Conservation (phyloP, 2,888 invertebrate species). For the Yponomeuta evonymella region DNA sequence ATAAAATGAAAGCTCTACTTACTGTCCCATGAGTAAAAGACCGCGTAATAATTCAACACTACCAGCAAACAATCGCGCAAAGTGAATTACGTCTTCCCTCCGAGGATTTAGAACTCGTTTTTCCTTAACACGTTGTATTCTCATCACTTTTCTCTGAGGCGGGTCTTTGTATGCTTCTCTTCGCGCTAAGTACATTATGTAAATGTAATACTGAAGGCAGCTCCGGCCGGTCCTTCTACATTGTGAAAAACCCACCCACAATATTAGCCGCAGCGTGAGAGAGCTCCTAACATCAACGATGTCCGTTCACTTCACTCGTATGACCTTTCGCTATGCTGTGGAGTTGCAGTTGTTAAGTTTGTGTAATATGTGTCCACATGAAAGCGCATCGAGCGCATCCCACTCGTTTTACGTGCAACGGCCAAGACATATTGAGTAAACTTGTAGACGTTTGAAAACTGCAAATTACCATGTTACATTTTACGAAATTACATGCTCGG, state of each 20-base stretch:
- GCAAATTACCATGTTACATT: neutral
- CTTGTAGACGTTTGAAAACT: neutral
- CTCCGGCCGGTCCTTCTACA: slow-evolving; percentile 47
- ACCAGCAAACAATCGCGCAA: slow-evolving; percentile 35
- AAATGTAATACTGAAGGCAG: slow-evolving; percentile 65
- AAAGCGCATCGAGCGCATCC: neutral
- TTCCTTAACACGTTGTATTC: slow-evolving; percentile 41
- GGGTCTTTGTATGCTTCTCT: slow-evolving; percentile 60
- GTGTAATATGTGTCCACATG: slow-evolving; percentile 2
- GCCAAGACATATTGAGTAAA: slow-evolving; percentile 1
- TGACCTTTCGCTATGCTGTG: neutral
- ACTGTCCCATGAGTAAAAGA: slow-evolving; percentile 37
- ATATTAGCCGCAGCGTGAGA: slow-evolving; percentile 41
- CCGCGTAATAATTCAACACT: slow-evolving; percentile 47
- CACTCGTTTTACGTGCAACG: neutral
- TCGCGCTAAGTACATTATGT: slow-evolving; percentile 65
- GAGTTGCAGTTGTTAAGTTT: neutral
- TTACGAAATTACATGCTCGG: neutral
- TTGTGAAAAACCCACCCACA: slow-evolving; percentile 53
- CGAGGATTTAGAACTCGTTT: slow-evolving; percentile 45
- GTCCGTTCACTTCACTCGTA: neutral
- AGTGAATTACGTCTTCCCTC: slow-evolving; percentile 36
- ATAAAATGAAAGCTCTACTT: slow-evolving; percentile 33
- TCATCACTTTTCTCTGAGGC: slow-evolving; percentile 50
- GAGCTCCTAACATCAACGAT: slow-evolving; percentile 13